A percentile compares a stretch with the other conserved stretches of the same genome.
phyloP scores from a whole-genome alignment of 2,888 invertebrate genomes.

The Drosophila quasianomalipes region DNA sequence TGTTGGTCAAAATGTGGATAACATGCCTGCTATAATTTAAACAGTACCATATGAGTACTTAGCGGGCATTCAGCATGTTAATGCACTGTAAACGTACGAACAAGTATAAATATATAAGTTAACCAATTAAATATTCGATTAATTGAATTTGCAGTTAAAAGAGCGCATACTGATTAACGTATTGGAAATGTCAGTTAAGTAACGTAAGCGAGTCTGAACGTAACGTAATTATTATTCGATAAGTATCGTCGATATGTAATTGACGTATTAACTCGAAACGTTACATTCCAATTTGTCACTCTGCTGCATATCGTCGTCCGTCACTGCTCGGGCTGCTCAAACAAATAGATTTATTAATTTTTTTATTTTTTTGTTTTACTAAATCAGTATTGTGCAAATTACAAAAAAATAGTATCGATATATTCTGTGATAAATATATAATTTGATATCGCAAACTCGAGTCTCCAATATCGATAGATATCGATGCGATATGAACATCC shows the following conservation, averaged over 20 bases:
- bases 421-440: neutral
- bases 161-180: neutral
- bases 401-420: neutral
- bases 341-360: neutral
- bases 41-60: neutral
- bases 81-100: neutral
- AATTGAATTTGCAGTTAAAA: neutral
- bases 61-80: neutral
- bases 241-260: neutral
- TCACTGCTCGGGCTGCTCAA: neutral
- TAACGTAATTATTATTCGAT: neutral
- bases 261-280: neutral
- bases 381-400: neutral
- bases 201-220: neutral
- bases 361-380: neutral
- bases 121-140: neutral
- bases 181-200: neutral
- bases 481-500: constrained; percentile 36
- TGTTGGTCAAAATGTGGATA: neutral
- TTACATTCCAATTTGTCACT: neutral
- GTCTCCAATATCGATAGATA: constrained; percentile 22
- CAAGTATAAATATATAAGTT: neutral
- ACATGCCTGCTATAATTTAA: neutral
- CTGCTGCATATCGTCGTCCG: neutral
- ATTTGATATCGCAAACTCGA: neutral